phyloP scores from a whole-genome alignment of 2,113 vertebrate genomes.

The Oreochromis tanganicae region DNA sequence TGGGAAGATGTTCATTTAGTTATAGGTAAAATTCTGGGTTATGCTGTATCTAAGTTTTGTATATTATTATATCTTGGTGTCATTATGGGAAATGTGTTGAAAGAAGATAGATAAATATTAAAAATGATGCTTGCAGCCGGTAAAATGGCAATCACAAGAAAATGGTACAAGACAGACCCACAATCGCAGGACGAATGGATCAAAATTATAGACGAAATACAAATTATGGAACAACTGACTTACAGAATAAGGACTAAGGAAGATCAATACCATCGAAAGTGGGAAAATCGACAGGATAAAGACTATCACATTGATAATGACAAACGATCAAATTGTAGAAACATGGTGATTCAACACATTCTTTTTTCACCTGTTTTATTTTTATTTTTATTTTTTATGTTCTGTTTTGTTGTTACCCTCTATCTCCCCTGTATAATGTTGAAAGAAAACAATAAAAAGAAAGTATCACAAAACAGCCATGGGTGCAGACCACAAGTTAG shows the following conservation, averaged over 20 bases:
- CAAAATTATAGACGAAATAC: not conserved
- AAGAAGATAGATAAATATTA: not conserved
- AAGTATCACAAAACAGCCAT: not conserved
- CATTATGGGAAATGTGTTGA: not conserved
- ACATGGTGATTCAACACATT: not conserved
- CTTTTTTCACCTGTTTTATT: not conserved
- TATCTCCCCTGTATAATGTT: not conserved
- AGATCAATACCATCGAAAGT: not conserved
- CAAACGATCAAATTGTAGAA: not conserved
- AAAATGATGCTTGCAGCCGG: not conserved
- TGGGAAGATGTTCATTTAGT: accelerated
- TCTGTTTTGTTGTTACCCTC: not conserved
- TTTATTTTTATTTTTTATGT: not conserved
- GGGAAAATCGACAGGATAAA: not conserved
- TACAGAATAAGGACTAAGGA: not conserved
- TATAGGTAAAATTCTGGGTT: not conserved
- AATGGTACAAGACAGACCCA: not conserved
- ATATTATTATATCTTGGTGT: not conserved
- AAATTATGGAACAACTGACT: not conserved
- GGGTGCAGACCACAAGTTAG: not conserved
- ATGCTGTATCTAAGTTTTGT: not conserved
- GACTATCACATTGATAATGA: not conserved
- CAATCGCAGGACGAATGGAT: not conserved
- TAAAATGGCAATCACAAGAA: not conserved
- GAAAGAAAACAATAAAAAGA: not conserved